Percentiles rank a stretch among this genome's conserved stretches.
Conservation (phyloP, 2,113 vertebrate species). For the Calidris pugnax region DNA sequence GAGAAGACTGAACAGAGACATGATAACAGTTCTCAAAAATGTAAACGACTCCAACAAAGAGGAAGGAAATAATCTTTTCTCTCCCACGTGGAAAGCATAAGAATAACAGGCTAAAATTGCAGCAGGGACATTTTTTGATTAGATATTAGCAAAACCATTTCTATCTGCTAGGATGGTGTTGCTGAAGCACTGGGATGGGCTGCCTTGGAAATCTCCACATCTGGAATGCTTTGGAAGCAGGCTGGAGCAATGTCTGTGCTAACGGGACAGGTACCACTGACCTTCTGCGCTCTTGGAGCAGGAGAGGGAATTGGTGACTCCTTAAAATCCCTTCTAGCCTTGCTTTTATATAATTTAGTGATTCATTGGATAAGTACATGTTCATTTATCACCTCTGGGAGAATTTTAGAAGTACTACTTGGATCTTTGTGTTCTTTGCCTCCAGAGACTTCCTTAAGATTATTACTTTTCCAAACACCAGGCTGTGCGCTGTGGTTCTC, state of each 20-base stretch:
- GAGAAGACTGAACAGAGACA: slow-evolving; percentile 34
- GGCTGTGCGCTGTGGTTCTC: background rate
- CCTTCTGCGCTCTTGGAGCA: background rate
- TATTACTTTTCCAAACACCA: background rate
- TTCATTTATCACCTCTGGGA: background rate
- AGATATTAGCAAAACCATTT: background rate
- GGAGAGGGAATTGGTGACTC: background rate
- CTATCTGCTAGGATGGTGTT: background rate
- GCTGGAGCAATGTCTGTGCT: background rate
- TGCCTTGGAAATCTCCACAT: background rate
- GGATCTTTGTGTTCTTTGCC: background rate
- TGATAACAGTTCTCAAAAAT: slow-evolving; percentile 67
- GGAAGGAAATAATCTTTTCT: slow-evolving; percentile 60
- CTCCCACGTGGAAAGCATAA: slow-evolving; percentile 44
- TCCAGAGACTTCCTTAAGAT: background rate
- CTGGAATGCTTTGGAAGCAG: background rate
- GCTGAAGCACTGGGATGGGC: background rate
- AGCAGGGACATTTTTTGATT: background rate
- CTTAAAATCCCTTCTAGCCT: background rate
- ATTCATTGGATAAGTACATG: background rate
- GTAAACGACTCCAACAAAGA: slow-evolving; percentile 45
- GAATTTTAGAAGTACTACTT: background rate
- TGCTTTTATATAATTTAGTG: background rate
- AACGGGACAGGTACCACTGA: background rate
- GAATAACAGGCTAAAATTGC: slow-evolving; percentile 40